A percentile compares a stretch with the other conserved stretches of the same genome.
Evolutionary conservation across 2,113 vertebrate species (phyloP).

Genomic region (Ceyx melanurus): DNA sequence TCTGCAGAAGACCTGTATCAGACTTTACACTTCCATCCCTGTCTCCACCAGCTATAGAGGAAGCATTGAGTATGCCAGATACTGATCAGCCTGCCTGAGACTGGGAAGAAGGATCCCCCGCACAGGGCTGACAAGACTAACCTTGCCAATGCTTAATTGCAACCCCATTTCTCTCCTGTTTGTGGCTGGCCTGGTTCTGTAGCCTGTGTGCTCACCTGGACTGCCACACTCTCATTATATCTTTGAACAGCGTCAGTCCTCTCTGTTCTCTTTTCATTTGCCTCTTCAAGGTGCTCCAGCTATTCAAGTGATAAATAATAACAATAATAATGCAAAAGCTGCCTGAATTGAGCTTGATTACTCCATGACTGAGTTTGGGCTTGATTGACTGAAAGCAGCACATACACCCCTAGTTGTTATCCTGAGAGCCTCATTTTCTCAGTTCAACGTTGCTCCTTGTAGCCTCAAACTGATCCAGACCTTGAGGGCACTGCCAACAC

Average conservation of each 20-base stretch:
- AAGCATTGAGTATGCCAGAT: neutral
- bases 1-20: neutral
- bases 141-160: neutral
- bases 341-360: slow-evolving; percentile 68
- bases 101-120: neutral
- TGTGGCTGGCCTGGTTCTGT: neutral
- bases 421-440: slow-evolving; percentile 53
- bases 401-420: slow-evolving; percentile 16
- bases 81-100: neutral
- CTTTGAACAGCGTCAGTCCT: slow-evolving; percentile 21
- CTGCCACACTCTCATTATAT: neutral
- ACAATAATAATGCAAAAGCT: slow-evolving; percentile 54
- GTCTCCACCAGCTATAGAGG: neutral
- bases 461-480: neutral
- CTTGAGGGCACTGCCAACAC: slow-evolving; percentile 3
- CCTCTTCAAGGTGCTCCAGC: slow-evolving; percentile 59
- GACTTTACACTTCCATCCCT: neutral
- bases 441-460: neutral
- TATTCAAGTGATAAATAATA: slow-evolving; percentile 70
- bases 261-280: slow-evolving; percentile 17
- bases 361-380: slow-evolving; percentile 17
- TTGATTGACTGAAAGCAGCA: slow-evolving; percentile 62
- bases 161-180: neutral
- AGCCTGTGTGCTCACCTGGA: neutral
- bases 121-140: neutral